Base-by-base conservation (phyloP, 2,797 vertebrate species). In the Saxicola maurus region DNA sequence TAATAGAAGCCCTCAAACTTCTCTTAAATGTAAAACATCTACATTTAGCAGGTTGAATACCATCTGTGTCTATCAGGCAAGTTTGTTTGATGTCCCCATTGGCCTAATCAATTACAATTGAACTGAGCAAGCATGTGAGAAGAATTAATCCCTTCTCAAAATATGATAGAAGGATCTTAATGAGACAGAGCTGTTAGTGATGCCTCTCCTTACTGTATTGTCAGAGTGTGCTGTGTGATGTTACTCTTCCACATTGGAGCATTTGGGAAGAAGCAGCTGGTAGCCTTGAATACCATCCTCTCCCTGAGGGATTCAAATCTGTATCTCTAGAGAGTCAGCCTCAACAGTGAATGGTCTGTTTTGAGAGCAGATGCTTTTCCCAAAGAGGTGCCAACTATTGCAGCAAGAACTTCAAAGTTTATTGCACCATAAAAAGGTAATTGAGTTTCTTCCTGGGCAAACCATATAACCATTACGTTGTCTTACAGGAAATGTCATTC, bases 371-470 rank as follows among this genome's bases (percentile, higher is more conserved):
- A 64, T 74, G 53, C 46, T 90, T 91, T 79, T 94, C 42, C 61
- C 30, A 56, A 71, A 79, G 37, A 87, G 46, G 46, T 82, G 78
- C 53, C 84, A 87, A 76, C 14, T 76, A 82, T 33, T 90, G 82
- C 68, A 87, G 35, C 31, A 89, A 76, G 78, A 91, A 86, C 69
- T 83, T 89, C 35, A 37, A 74, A 82, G 53, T 87, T 86, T 86
- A 88, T 92, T 92, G 72, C 71, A 71, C 38, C 65, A 57, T 89
- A 82, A 85, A 94, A 82, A 76, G 8, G 55, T 71, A 77, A 87
- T 64, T 87, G 75, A 64, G 16, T 64, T 88, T 89, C 78, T 91
- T 89, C 49, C 75, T 79, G 42, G n/a, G 51, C 74, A 15, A 87
- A 56, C 31, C 18, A 28, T 62, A 38, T 64, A 86, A 46, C 59